These are phyloP conservation scores for Zhuqinia jingwanae DNA, from an alignment of 2,888 invertebrate genomes.

Conservation along the genomic window DNA sequence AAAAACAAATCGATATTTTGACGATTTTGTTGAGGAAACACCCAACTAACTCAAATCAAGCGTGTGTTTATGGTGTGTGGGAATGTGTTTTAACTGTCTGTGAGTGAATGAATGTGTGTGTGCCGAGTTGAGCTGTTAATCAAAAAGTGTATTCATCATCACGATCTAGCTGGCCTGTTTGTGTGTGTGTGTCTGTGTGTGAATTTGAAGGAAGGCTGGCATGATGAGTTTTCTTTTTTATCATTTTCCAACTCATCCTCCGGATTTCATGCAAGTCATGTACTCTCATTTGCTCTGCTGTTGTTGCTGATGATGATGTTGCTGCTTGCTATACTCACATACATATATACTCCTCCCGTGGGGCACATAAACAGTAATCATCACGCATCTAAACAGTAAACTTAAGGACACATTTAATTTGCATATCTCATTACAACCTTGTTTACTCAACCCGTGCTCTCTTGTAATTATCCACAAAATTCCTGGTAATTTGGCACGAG, in stretches of 20 bases:
- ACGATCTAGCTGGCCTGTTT: background rate
- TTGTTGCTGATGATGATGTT: background rate
- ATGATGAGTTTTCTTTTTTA: constrained; percentile 20
- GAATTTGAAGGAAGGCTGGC: background rate
- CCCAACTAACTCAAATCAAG: constrained; percentile 35
- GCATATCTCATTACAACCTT: constrained; percentile 71
- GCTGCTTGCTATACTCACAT: too few relatives aligned
- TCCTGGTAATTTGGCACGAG: constrained; percentile 68
- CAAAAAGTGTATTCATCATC: constrained; percentile 48
- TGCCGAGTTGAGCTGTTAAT: constrained; percentile 14
- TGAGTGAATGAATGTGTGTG: background rate
- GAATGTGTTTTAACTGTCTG: background rate
- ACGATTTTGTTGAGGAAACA: constrained; percentile 4
- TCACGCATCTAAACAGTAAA: constrained; percentile 51
- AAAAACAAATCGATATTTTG: constrained; percentile 33
- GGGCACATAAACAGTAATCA: constrained; percentile 66
- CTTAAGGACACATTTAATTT: constrained; percentile 66
- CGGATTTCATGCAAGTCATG: constrained; percentile 64
- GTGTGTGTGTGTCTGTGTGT: constrained; percentile 14
- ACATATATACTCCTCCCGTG: constrained; percentile 49
- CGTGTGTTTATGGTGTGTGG: constrained; percentile 47
- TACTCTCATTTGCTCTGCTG: background rate
- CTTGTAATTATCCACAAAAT: constrained; percentile 65
- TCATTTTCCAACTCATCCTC: constrained; percentile 34
- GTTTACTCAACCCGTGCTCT: constrained; percentile 62